phyloP scores from a whole-genome alignment of 35 echinoderm and acorn worm species.

The Apostichopus parvimensis region DNA sequence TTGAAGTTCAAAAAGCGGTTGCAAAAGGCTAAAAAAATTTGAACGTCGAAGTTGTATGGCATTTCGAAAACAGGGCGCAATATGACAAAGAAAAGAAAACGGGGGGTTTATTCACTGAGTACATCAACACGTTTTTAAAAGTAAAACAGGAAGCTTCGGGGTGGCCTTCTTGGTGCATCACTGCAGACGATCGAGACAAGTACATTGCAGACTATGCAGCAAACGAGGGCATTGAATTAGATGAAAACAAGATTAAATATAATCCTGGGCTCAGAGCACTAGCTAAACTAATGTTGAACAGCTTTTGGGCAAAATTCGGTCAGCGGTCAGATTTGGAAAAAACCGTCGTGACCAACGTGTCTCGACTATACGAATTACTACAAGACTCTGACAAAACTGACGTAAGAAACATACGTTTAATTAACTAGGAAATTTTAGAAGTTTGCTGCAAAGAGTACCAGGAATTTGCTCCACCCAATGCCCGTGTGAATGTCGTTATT shows the following conservation, averaged over 20 bases:
- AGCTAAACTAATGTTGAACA: conserved; percentile 65
- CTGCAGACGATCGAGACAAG: conserved; percentile 37
- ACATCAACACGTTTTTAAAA: conserved; percentile 58
- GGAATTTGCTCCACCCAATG: conserved; percentile 55
- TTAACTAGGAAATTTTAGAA: conserved; percentile 53
- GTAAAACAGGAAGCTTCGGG: conserved; percentile 54
- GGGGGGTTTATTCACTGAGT: not conserved
- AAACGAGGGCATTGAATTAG: conserved; percentile 59
- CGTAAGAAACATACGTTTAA: conserved; percentile 50
- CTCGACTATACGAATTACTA: conserved; percentile 47
- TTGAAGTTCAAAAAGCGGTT: too few relatives aligned
- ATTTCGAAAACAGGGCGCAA: too few relatives aligned
- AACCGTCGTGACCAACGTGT: conserved; percentile 41
- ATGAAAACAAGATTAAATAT: conserved; percentile 42
- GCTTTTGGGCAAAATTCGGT: conserved; percentile 70
- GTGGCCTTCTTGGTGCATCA: conserved; percentile 67
- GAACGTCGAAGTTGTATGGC: too few relatives aligned
- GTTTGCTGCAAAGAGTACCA: conserved; percentile 53
- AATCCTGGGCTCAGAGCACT: conserved; percentile 67
- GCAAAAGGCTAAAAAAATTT: too few relatives aligned
- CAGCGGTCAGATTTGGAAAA: conserved; percentile 63
- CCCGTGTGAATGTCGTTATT: conserved; percentile 69
- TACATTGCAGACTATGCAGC: conserved; percentile 54
- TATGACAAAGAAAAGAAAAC: too few relatives aligned
- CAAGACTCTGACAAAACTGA: conserved; percentile 6